Conservation (phyloP, 2,113 vertebrate genomes). For the Elephas maximus region DNA sequence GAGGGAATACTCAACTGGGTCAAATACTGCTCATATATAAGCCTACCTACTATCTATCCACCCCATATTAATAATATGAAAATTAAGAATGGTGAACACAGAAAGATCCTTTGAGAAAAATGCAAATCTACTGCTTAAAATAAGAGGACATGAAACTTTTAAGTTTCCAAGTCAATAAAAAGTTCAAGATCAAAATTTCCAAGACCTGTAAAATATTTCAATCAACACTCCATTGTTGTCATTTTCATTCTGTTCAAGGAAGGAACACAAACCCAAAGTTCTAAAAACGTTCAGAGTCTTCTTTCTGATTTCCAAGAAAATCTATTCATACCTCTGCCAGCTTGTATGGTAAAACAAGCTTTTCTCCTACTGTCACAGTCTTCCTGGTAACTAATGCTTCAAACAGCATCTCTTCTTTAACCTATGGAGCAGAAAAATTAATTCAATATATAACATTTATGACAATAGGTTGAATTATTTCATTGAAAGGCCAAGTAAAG, state of each 20-base stretch:
- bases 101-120: constrained; percentile 47
- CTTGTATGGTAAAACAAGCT: constrained; percentile 97
- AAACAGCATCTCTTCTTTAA: constrained; percentile 98
- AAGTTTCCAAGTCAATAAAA: constrained; percentile 31
- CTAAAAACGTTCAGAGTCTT: not conserved
- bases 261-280: constrained; percentile 44
- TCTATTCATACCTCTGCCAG: constrained; percentile 93
- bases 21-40: constrained; percentile 21
- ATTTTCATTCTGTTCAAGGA: constrained; percentile 48
- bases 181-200: constrained; percentile 54
- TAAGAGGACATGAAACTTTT: constrained; percentile 29
- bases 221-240: not conserved
- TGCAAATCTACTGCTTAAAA: constrained; percentile 32
- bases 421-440: constrained; percentile 87
- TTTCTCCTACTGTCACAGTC: constrained; percentile 98
- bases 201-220: constrained; percentile 17
- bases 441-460: constrained; percentile 31
- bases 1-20: not conserved
- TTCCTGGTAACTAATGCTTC: constrained; percentile 98
- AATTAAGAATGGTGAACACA: constrained; percentile 35
- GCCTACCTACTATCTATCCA: not conserved
- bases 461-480: not conserved
- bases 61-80: constrained; percentile 24
- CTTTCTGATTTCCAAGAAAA: constrained; percentile 49
- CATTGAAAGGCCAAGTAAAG: constrained; percentile 36